Evolutionary conservation across 2,797 vertebrate genomes (phyloP).

Genomic region (Spatula clypeata): DNA sequence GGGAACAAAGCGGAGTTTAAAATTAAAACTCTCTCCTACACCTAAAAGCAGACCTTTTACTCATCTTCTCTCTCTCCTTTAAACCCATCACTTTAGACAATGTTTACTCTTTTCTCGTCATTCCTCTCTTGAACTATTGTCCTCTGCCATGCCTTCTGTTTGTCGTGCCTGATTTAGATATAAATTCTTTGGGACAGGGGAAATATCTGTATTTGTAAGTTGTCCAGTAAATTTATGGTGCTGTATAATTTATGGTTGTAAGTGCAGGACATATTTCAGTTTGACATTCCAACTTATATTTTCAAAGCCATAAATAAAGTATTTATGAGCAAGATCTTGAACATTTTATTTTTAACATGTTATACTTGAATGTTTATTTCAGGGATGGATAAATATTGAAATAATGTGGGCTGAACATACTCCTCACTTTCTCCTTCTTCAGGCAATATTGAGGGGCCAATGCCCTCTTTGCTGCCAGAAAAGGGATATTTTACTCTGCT

Average conservation of each 20-base stretch:
- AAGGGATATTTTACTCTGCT: neutral
- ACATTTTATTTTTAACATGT: constrained; percentile 55
- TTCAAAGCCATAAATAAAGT: constrained; percentile 69
- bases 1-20: neutral
- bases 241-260: constrained; percentile 49
- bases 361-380: constrained; percentile 51
- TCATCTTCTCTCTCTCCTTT: neutral
- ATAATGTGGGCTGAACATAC: neutral
- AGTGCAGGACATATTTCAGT: constrained; percentile 52
- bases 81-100: neutral
- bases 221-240: constrained; percentile 43
- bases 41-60: neutral
- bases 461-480: constrained; percentile 2
- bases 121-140: constrained; percentile 35
- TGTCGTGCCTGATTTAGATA: constrained; percentile 40
- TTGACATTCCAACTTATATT: constrained; percentile 60
- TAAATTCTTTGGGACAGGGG: constrained; percentile 15
- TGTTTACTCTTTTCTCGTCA: neutral
- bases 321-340: constrained; percentile 59
- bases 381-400: constrained; percentile 45
- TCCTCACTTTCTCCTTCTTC: constrained; percentile 28
- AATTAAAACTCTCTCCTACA: neutral
- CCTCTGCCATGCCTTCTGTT: constrained; percentile 24
- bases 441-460: neutral
- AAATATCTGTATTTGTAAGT: constrained; percentile 61